A percentile compares a stretch with the other conserved stretches of the same genome.
Conservation (phyloP, 2,888 invertebrate species). For the Tenodera sinensis region DNA sequence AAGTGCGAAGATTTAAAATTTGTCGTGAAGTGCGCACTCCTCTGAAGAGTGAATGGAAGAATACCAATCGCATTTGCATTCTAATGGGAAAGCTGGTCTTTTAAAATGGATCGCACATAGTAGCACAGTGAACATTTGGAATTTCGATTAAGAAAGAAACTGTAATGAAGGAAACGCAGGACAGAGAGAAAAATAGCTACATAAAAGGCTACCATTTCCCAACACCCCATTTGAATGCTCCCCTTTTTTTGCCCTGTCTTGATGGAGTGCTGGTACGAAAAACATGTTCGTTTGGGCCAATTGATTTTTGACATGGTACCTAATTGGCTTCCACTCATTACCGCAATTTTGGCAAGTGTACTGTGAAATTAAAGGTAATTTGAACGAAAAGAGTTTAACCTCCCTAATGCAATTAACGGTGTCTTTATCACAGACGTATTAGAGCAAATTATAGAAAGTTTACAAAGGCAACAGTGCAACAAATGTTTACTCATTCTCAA, state of each 20-base stretch:
- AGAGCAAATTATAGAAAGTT: no score
- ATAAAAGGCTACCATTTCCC: neutral
- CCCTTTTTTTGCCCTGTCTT: neutral
- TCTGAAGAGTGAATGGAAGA: neutral
- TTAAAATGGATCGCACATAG: neutral
- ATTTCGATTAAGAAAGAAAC: constrained; percentile 11
- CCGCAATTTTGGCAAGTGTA: no score
- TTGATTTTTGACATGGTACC: neutral
- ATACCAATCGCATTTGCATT: neutral
- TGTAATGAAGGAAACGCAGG: neutral
- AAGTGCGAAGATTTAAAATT: neutral
- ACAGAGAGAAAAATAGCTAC: neutral
- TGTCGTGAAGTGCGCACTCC: neutral
- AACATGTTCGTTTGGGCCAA: neutral
- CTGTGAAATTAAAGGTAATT: no score
- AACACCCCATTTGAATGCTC: neutral
- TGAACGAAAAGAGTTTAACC: no score
- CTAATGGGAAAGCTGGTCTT: neutral
- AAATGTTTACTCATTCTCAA: no score
- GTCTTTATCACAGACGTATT: no score
- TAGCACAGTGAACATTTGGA: neutral
- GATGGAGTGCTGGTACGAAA: neutral
- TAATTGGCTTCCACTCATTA: no score
- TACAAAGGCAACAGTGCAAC: no score
- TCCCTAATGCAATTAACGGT: no score